A percentile compares a stretch with the other conserved stretches of the same genome.
These are phyloP conservation scores for Chamaetylas fuelleborni DNA, from an alignment of 2,113 vertebrate species.

Conservation along the genomic window DNA sequence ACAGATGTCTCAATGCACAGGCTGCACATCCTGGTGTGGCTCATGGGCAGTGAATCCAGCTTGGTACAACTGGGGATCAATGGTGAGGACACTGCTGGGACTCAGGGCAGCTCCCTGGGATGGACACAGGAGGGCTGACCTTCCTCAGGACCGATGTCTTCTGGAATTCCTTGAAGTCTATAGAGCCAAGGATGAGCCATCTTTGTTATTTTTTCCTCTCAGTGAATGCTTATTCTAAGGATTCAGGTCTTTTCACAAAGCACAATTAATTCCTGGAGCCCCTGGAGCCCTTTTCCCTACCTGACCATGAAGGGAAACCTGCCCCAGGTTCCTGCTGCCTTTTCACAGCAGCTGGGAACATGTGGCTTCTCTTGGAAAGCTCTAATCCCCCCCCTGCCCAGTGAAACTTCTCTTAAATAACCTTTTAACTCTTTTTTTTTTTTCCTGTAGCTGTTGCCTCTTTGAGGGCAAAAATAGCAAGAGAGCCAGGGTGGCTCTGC, in stretches of 20 bases:
- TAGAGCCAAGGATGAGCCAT: not conserved
- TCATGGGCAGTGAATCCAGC: fast-evolving
- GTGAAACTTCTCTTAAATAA: not conserved
- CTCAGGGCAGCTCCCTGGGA: fast-evolving
- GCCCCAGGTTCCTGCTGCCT: not conserved
- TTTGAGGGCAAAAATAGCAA: fast-evolving
- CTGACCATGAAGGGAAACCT: not conserved
- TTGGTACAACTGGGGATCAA: fast-evolving
- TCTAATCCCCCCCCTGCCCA: not conserved
- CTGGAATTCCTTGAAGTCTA: not conserved
- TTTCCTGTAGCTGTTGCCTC: not conserved
- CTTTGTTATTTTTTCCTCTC: not conserved
- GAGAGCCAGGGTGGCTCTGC: not conserved
- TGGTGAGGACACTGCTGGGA: fast-evolving
- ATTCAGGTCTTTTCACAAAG: fast-evolving
- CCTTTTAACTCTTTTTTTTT: not conserved
- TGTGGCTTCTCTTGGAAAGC: not conserved
- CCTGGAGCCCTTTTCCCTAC: not conserved
- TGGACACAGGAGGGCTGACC: not conserved
- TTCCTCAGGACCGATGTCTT: not conserved
- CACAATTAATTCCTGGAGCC: not conserved
- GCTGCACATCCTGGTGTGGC: not conserved
- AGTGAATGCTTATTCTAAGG: not conserved
- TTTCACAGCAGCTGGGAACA: not conserved
- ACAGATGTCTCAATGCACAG: not conserved